Base-by-base conservation (phyloP, 1,140 invertebrate genomes). In the Ceratosolen fusciceps region DNA sequence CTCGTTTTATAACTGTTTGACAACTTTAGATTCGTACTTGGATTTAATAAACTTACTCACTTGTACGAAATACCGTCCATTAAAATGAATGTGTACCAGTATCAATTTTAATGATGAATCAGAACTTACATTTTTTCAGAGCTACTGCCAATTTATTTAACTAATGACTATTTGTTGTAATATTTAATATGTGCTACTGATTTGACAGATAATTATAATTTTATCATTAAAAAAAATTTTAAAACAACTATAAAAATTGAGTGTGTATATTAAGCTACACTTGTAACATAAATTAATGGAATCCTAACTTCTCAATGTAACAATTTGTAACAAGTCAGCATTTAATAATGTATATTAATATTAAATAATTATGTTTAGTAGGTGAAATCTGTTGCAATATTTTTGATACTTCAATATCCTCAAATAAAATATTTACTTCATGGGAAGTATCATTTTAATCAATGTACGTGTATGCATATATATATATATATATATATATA, bases 41-140 rank as follows among this genome's bases (percentile, higher is more conserved):
- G n/a, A 31, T 65, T 37, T 37, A 65, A 65, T 65, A 65, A 65
- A 65, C 60, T 65, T 65, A 37, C 31, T 65, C 31, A 31, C 26
- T 31, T 65, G 8, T 65, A 65, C 60, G 31, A 37, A 65, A 65
- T 65, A 65, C 14, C 10, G 34, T 62, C 16, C 34, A 62, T 31
- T 34, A 37, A 65, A 37, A 19, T 65, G 1, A 37, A 37, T n/a
- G 9, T 65, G 10, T 65, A 37, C 31, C 16, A 65, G n/a, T 37
- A 37, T 16, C 1, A 31, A 19, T 62, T 37, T 65, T 37, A 65
- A 31, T 65, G 37, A 16, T 29, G 19, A 37, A 31, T 37, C 16
- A n/a, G 5, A 34, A n/a, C 12, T 34, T 0, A 3, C 2, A 31
- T 65, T 65, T 37, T 65, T 65, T 8, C 34, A 5, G 3, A 24